Base-by-base conservation (phyloP, 2,113 vertebrate genomes). In the Collichthys lucidus region DNA sequence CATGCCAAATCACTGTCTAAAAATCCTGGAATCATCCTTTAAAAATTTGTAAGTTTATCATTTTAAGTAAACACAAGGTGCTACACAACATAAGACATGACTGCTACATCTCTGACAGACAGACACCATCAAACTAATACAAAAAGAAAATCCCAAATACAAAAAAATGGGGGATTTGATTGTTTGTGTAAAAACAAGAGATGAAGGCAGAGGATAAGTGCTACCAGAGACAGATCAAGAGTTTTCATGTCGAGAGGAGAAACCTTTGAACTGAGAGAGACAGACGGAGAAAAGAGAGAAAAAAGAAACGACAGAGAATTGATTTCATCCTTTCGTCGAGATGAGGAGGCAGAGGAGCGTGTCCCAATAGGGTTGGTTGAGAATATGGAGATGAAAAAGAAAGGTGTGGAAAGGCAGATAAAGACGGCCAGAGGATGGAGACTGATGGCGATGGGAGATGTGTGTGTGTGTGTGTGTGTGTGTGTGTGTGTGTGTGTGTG, bases 241-340 rank as follows among this genome's bases (percentile, higher is more conserved):
- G 74, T 85, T 73, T 71, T 83, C 71, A 71, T 65, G 74, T 80
- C 59, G 59, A 79, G 73, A 79, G 61, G 61, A 70, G 44, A 77
- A 89, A 89, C 81, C 83, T 82, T 88, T 90, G 84, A 86, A 83
- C 70, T 82, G 59, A 85, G 63, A n/a, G 5, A 74, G 56, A 79
- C 11, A 60, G 59, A 65, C 1, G 2, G 60, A 26, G 8, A 50
- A 19, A 49, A 59, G 19, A 17, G 26, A 35, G n/a, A 46, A 44
- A 14, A 70, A 49, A 55, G 52, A 62, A 79, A 76, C 19, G 40
- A 46, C 42, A n/a, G 22, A 55, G 64, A 72, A 89, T 88, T 78
- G 82, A 91, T 91, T 83, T 75, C 71, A 46, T 78, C 74, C 72
- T 68, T 56, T 66, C 5, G 66, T 29, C 0, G 19, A 65, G 74